A percentile compares a stretch with the other conserved stretches of the same genome.
Conservation (phyloP, 2,888 invertebrate genomes). For the Drosophila suboccidentalis region DNA sequence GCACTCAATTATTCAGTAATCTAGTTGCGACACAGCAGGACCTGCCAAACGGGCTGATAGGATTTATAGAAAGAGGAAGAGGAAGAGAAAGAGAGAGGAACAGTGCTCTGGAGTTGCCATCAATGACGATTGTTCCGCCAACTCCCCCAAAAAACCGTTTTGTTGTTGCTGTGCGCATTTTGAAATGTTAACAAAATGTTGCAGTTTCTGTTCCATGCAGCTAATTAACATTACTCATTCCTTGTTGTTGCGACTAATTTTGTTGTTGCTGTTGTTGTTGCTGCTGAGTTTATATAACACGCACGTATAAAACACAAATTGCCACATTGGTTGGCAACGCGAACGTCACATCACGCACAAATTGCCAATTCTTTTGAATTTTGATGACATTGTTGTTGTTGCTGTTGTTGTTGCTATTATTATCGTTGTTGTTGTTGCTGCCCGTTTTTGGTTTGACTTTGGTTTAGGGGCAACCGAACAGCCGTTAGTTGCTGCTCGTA, state of each 20-base stretch:
- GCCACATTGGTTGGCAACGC: slow-evolving; percentile 54
- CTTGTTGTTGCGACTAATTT: slow-evolving; percentile 23
- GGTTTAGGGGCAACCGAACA: slow-evolving; percentile 24
- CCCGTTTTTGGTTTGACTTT: slow-evolving; percentile 23
- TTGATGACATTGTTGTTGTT: slow-evolving; percentile 61
- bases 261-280: slow-evolving; percentile 20
- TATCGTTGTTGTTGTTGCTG: slow-evolving; percentile 6
- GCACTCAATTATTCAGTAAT: slow-evolving; percentile 81
- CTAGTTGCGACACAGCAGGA: slow-evolving; percentile 51
- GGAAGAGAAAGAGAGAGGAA: background rate
- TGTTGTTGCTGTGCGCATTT: slow-evolving; percentile 38
- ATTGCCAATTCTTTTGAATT: slow-evolving; percentile 78
- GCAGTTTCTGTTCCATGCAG: slow-evolving; percentile 56
- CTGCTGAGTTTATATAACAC: slow-evolving; percentile 23
- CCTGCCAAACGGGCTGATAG: background rate
- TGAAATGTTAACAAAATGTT: slow-evolving; percentile 71
- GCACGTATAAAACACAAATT: slow-evolving; percentile 42
- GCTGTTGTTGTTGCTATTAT: background rate
- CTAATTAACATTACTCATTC: slow-evolving; percentile 54
- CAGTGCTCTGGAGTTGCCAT: background rate
- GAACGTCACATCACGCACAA: slow-evolving; percentile 52
- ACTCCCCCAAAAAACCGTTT: slow-evolving; percentile 5
- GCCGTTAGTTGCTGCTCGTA: slow-evolving; percentile 59
- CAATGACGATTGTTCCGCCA: slow-evolving; percentile 35
- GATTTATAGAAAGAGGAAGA: background rate